Conservation (phyloP, 2,888 invertebrate genomes). For the Luperina nickerlii region DNA sequence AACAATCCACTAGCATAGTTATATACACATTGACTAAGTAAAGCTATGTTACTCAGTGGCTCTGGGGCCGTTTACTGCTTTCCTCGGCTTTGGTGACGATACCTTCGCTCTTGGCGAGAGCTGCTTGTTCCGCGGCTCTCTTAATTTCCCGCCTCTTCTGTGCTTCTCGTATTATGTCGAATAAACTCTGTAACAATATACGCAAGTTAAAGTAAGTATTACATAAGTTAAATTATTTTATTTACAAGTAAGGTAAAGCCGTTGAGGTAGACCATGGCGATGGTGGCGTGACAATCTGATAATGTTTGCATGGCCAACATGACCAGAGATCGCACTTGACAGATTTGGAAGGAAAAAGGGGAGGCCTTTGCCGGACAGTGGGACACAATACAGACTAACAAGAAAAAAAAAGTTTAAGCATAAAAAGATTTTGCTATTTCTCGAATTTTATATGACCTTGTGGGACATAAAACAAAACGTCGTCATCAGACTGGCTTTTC, state of each 20-base stretch:
- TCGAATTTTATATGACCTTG: conserved; percentile 31
- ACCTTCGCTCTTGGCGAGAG: conserved; percentile 78
- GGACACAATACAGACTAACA: neutral
- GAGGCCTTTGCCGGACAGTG: neutral
- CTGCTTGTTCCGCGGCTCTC: conserved; percentile 76
- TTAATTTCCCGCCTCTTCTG: conserved; percentile 84
- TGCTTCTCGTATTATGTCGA: conserved; percentile 86
- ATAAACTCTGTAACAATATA: conserved; percentile 82
- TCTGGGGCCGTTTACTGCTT: conserved; percentile 82
- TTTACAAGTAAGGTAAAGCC: neutral
- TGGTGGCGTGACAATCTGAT: neutral
- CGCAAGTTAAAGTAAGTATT: neutral
- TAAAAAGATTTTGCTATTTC: neutral
- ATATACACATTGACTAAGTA: conserved; percentile 67
- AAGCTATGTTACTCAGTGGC: conserved; percentile 74
- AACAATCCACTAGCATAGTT: conserved; percentile 54
- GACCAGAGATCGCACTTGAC: neutral
- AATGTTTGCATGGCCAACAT: neutral
- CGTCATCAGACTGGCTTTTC: conserved; percentile 51
- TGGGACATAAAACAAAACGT: conserved; percentile 27
- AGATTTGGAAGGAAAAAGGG: neutral
- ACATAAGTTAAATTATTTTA: too few relatives aligned
- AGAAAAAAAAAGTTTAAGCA: too few relatives aligned
- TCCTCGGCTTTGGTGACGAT: conserved; percentile 76
- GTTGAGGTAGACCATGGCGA: neutral